Base-by-base conservation (phyloP, 2,797 vertebrate genomes). In the Delichon dasypus region DNA sequence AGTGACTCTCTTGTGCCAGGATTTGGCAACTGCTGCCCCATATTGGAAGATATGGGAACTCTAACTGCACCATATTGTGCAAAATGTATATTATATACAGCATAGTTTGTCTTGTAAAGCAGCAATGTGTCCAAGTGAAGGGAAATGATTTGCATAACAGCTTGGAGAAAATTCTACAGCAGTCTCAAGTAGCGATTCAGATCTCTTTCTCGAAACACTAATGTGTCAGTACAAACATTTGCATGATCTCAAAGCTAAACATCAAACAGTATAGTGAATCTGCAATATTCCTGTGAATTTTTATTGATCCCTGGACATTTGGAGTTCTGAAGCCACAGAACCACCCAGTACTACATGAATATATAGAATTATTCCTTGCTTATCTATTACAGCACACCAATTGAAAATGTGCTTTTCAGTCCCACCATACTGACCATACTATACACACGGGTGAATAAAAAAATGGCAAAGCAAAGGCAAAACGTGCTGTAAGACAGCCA, bases 11-110 rank as follows among this genome's bases (percentile, higher is more conserved):
- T 57, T 91, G 53, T 94, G 85, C 80, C 77, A 96, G 94, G 89
- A 91, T 96, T 82, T 97, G 95, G 95, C 93, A 96, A 82, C 95
- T 97, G 83, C 95, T 97, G 96, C 96, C 95, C 93, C 96, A 87
- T 77, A 82, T 97, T 94, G 96, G 96, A 97, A 93, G 95, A 87
- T 90, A 12, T 77, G 50, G 95, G 95, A 97, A 97, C 61, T 94
- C 92, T 88, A 90, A 57, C 80, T 91, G 77, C n/a, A 94, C 74
- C 67, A 91, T 67, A 76, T 25, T 70, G 27, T 73, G 38, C 34
- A 77, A 95, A 89, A 93, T 44, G 3, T 64, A 42, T 47, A 68
- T 60, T 71, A 64, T 51, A 71, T 26, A 67, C 25, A 71, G 50
- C 34, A 57, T 3, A 67, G 47, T 42, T 91, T 88, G 38, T 50